Conservation (phyloP, 2,113 vertebrate genomes). For the Equus przewalskii region DNA sequence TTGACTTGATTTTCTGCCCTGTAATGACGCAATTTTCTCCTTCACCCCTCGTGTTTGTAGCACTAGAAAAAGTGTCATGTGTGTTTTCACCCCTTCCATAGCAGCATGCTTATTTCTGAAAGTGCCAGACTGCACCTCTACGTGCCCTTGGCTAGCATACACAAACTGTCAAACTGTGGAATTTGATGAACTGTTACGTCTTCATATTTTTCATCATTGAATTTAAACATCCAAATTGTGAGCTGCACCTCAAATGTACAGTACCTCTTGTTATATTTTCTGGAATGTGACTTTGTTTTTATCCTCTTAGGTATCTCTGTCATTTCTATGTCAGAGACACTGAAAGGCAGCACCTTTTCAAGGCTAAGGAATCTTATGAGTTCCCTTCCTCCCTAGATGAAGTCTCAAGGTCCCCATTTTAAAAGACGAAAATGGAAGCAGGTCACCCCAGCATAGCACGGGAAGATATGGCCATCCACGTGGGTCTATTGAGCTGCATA, state of each 20-base stretch:
- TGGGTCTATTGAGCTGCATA: neutral
- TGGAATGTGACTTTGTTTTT: neutral
- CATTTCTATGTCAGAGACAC: neutral
- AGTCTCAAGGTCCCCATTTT: neutral
- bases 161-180: neutral
- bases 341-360: neutral
- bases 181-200: neutral
- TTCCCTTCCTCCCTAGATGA: neutral
- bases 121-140: neutral
- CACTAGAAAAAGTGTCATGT: neutral
- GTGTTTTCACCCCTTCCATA: neutral
- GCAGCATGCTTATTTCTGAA: slow-evolving; percentile 25
- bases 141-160: neutral
- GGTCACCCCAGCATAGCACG: fast-evolving
- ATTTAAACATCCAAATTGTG: neutral
- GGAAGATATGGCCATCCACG: neutral
- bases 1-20: slow-evolving; percentile 61
- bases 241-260: neutral
- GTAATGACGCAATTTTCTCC: neutral
- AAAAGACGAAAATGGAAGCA: neutral
- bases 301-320: neutral
- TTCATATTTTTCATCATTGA: slow-evolving; percentile 6
- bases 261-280: neutral
- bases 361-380: neutral
- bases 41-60: slow-evolving; percentile 33